Evolutionary conservation across 2,888 invertebrate genomes (phyloP).

Genomic region (Argyra leucocephala): DNA sequence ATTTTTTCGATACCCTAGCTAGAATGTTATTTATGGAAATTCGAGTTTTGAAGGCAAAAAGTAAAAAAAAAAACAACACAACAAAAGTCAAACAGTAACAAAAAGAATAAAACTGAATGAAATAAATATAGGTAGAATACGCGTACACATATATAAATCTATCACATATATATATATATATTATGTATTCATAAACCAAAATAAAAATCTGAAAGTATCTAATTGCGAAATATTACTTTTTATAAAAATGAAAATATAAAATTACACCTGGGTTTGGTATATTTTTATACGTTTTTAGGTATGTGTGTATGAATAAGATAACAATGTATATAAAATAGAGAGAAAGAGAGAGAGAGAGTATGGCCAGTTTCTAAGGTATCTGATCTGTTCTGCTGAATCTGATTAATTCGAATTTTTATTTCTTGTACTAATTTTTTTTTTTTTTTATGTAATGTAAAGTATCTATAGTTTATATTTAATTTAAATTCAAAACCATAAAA

Average conservation of each 20-base stretch:
- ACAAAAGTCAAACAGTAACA: neutral
- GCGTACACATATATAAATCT: no score
- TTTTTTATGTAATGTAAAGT: no score
- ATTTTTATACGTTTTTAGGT: neutral
- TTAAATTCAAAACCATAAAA: neutral
- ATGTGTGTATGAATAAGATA: neutral
- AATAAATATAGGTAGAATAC: no score
- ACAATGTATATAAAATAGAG: no score
- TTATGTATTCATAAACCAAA: conserved; percentile 6
- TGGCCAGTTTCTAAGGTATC: conserved; percentile 6
- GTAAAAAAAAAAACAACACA: neutral
- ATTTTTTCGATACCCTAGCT: no score
- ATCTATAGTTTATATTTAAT: neutral
- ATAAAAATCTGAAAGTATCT: conserved; percentile 6
- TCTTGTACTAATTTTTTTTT: neutral
- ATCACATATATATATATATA: no score
- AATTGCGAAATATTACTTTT: conserved; percentile 4
- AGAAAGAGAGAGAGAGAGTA: neutral
- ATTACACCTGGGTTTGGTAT: conserved; percentile 6
- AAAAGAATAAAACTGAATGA: no score
- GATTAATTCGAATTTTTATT: neutral
- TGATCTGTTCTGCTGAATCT: no score
- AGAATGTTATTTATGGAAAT: conserved; percentile 3
- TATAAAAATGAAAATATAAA: neutral
- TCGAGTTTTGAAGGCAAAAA: neutral